phyloP scores from a whole-genome alignment of 1,140 invertebrate species.

The Lepidurus packardi region DNA sequence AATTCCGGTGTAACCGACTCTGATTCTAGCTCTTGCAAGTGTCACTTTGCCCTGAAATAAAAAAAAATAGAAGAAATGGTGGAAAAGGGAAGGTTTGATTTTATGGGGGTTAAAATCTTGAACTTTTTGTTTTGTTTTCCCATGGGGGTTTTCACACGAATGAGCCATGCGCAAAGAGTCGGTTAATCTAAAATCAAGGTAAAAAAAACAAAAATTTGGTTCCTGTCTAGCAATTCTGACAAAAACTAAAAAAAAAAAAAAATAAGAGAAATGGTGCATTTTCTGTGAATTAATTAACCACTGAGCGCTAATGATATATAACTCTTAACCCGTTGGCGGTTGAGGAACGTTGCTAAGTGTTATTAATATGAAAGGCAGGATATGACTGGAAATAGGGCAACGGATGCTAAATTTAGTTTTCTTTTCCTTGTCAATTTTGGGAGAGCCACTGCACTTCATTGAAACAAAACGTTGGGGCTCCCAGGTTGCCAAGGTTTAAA shows the following conservation, averaged over 20 bases:
- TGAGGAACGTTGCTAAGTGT: neutral
- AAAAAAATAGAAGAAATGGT: no score
- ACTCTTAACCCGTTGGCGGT: neutral
- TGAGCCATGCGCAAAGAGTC: slow-evolving; percentile 17
- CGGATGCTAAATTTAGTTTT: neutral
- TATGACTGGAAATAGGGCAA: slow-evolving; percentile 1
- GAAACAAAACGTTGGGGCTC: neutral
- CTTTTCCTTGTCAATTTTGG: neutral
- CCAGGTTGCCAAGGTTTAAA: no score
- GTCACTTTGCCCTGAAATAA: no score
- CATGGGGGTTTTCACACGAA: neutral
- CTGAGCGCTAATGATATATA: neutral
- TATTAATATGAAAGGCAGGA: neutral
- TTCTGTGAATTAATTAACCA: neutral
- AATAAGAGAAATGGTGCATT: neutral
- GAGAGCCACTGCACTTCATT: neutral
- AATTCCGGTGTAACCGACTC: no score
- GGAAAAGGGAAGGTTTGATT: neutral
- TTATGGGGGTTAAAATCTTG: neutral
- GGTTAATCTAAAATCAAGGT: slow-evolving; percentile 7
- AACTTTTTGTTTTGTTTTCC: neutral
- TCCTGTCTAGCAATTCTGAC: neutral
- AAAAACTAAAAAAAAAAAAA: no score
- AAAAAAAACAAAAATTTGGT: neutral
- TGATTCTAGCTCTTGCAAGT: no score